phyloP scores from a whole-genome alignment of 2,797 vertebrate genomes.

The Uromys caudimaculatus region DNA sequence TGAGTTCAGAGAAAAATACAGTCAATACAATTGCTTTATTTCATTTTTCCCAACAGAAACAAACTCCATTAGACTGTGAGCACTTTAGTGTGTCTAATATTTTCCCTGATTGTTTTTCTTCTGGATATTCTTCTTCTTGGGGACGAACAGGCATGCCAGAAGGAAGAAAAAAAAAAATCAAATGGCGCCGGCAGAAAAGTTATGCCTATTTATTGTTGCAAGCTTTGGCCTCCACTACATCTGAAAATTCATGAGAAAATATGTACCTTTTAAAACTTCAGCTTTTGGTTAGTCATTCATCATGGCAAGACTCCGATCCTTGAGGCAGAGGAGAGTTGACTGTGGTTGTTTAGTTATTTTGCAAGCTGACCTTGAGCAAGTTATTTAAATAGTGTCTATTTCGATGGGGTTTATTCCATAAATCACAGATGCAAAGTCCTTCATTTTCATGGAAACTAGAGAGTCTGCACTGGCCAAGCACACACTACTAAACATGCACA shows the following conservation, averaged over 20 bases:
- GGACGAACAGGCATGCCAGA: constrained; percentile 56
- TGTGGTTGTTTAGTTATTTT: constrained; percentile 57
- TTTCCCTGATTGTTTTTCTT: constrained; percentile 66
- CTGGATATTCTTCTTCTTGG: constrained; percentile 56
- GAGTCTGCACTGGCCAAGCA: constrained; percentile 41
- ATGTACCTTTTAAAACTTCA: constrained; percentile 70
- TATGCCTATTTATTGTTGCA: constrained; percentile 28
- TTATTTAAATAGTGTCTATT: constrained; percentile 74
- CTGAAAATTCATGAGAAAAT: constrained; percentile 77
- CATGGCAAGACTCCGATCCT: constrained; percentile 44
- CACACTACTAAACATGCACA: background rate
- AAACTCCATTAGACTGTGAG: constrained; percentile 68
- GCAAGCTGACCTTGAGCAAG: constrained; percentile 66
- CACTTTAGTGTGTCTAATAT: constrained; percentile 69
- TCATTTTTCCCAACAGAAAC: constrained; percentile 73
- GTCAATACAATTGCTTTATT: constrained; percentile 69
- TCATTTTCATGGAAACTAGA: constrained; percentile 38
- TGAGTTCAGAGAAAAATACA: constrained; percentile 71
- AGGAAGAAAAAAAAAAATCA: constrained; percentile 13
- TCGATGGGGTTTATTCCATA: constrained; percentile 56
- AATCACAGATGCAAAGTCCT: constrained; percentile 34
- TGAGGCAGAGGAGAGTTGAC: constrained; percentile 39
- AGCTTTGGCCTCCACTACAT: constrained; percentile 5
- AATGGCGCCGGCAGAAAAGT: constrained; percentile 36
- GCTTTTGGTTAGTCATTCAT: constrained; percentile 67